Evolutionary conservation across 2,888 invertebrate species (phyloP), one percentile per base, ranked within the genome.

Genomic region (Sarcophaga caerulescens): DNA sequence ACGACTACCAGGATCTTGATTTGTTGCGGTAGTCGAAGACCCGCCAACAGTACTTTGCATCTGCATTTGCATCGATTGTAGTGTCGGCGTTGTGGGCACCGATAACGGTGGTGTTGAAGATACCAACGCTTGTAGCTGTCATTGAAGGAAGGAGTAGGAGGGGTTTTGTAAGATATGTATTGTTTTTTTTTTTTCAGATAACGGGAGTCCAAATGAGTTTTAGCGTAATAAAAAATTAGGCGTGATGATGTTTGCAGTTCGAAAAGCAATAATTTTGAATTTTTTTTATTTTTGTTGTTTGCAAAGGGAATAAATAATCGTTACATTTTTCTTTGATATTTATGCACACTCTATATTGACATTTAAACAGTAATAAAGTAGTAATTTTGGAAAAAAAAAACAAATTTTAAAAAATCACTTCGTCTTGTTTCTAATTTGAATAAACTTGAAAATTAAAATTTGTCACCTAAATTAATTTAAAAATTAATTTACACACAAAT

Each of bases 61-160:
- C 87, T 92, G 92, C 90, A 92, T 92, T 90, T 92, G 92, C 92
- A 93, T 92, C 76, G 92, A 92, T 87, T 92, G 92, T 88, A 93
- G 89, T 35, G 92, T 92, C 68, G 92, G 92, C 74, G 93, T 91
- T 84, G 92, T 92, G 79, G 93, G 92, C 87, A 93, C 92, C 88
- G 92, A 92, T 73, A 92, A 88, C 75, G 92, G 92, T 19, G 92
- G 92, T 73, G 93, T 92, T 88, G 92, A 92, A 75, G 92, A 92
- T 77, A 93, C 93, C 91, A 93, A 90, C 84, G 93, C 93, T 92
- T 93, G 93, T 89, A 93, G 92, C 93, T 93, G 91, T 90, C 76
- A 80, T 83, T 84, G 62, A 80, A 69, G 76, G 83, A 68, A 81
- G 63, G 74, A 81, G 78, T 74, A 71, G 57, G 57, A 45, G 78